Evolutionary conservation across 2,888 invertebrate species (phyloP), one percentile per base, ranked within the genome.

Genomic region (Mellilla xanthometata): DNA sequence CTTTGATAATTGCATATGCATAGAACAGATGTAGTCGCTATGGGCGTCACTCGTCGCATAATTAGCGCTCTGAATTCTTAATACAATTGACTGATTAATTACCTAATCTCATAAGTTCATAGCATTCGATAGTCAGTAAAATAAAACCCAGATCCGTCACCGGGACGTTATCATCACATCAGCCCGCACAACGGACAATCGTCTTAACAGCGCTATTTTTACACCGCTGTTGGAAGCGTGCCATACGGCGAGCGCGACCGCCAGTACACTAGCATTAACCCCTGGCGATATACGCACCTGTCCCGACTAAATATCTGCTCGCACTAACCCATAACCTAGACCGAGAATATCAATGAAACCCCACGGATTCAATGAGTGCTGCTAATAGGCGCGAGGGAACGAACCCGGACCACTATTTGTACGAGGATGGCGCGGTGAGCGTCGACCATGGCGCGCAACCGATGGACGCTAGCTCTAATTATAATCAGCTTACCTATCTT

Each of bases 241-340:
- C 89, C 88, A 88, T 76, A 71, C 70, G 68, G 62, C 90, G 91
- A 67, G 93, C 92, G 50, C 81, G 92, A 42, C 84, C 90, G 78
- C 85, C 93, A 74, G 93, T 93, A 72, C 72, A 93, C 61, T 92
- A 91, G 60, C 91, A 93, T 72, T 93, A 93, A 82, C 91, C 91
- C 66, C 88, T 92, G 70, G 91, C 65, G 68, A 70, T 73, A 78
- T 74, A 74, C 79, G 74, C 72, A 72, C 77, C 76, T 73, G 76
- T 76, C 76, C 70, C 71, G 58, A 67, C 69, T 65, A 73, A 82
- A 76, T 70, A 64, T 53, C 62, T 61, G 60, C 66, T 64, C 62
- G 59, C 63, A 60, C 65, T 64, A 68, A 69, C 67, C 63, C 66
- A 64, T 68, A 65, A 71, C 64, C 71, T 70, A 69, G 64, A 70